Evolutionary conservation across 1,140 invertebrate genomes (phyloP).

Genomic region (Ectropis grisescens): DNA sequence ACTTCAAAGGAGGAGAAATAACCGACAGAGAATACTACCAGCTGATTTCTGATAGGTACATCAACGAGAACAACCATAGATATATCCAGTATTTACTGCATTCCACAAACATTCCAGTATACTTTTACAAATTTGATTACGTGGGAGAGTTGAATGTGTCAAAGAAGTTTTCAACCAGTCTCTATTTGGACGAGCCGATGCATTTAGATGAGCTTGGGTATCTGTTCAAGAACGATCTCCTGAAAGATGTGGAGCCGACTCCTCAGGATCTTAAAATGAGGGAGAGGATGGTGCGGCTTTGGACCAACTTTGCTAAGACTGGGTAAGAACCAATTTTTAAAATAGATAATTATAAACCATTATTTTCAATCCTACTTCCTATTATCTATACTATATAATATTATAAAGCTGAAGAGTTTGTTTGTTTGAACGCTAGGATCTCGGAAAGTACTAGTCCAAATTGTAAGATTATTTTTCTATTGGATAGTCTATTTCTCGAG

Average conservation of each 20-base stretch:
- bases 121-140: constrained; percentile 62
- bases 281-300: constrained; percentile 59
- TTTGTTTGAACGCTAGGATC: too few species aligned
- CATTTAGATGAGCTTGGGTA: constrained; percentile 64
- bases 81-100: constrained; percentile 42
- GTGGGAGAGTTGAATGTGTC: constrained; percentile 47
- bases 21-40: constrained; percentile 35
- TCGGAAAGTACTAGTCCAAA: too few species aligned
- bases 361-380: too few species aligned
- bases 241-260: constrained; percentile 29
- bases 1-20: constrained; percentile 38
- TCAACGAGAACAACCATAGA: constrained; percentile 43
- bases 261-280: constrained; percentile 37
- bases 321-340: too few species aligned
- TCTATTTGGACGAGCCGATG: constrained; percentile 24
- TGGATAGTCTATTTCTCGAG: too few species aligned
- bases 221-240: constrained; percentile 42
- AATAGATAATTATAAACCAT: too few species aligned
- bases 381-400: too few species aligned
- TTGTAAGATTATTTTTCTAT: too few species aligned
- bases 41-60: constrained; percentile 41
- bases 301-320: constrained; percentile 70
- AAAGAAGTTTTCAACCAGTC: constrained; percentile 20
- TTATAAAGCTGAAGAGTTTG: too few species aligned
- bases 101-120: constrained; percentile 46